Base-by-base conservation (phyloP, 2,888 invertebrate genomes). In the Campoplex capitator region DNA sequence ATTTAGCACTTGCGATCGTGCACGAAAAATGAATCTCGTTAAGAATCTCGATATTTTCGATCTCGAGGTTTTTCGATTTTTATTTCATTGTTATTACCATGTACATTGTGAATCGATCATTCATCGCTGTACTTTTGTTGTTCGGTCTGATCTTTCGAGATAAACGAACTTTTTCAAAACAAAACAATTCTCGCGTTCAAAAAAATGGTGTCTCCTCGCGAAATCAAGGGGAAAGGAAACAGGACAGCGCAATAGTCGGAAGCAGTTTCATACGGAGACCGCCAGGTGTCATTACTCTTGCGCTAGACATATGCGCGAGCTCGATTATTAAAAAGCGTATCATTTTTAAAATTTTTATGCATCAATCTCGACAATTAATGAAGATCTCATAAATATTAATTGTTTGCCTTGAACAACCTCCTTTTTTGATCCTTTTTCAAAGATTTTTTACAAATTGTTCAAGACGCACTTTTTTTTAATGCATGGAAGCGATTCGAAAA, bases 231-330 rank as follows among this genome's bases (percentile, higher is more conserved):
- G 42, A 74, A 18, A 81, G 74, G 35, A 45, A 6, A 6, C 11
- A 8, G 56, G 56, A 74, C 32, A 32, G 74, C 23, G 38, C 48
- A 48, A 42, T 32, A 32, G 23, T 54, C 18, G 70, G 56, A 42
- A 42, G 58, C 73, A 86, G 80, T 84, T 88, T 86, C 74, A 81
- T 83, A 76, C 13, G 56, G 62, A 73, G 76, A 80, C 79, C 84
- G 83, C 84, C 79, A 85, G 67, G 79, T 79, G 62, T 76, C 71
- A 85, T 48, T 76, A 85, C 87, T 83, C 87, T 42, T 83, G 87
- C 87, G 85, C 83, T 51, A 82, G 82, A 74, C 35, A 67, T 42
- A 35, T 81, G 71, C 81, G 77, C 85, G 81, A 77, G 68, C 38
- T 23, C 28, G 28, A 74, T 16, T 82, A 68, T 18, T 28, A n/a